Percentiles rank a stretch among this genome's conserved stretches.
Evolutionary conservation across 2,797 vertebrate species (phyloP).

Genomic region (Triplophysa yarkandensis): DNA sequence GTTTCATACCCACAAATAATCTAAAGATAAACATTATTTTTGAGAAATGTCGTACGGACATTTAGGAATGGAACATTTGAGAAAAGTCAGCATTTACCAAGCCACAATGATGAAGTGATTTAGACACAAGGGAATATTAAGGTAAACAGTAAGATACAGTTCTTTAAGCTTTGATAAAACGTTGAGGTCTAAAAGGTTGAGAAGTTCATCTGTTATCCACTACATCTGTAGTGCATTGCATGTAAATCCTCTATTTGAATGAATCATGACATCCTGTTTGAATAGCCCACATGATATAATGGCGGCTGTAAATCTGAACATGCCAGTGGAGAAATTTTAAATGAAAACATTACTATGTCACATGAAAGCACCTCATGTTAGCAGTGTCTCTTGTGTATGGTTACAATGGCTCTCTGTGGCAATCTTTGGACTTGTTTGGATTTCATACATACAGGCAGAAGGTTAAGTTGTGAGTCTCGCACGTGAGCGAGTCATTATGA

Average conservation of each 20-base stretch:
- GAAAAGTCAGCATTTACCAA: constrained; percentile 25
- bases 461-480: constrained; percentile 45
- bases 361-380: constrained; percentile 40
- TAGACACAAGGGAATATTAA: neutral
- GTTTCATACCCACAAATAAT: constrained; percentile 26
- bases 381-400: constrained; percentile 26
- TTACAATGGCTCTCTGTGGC: constrained; percentile 56
- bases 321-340: constrained; percentile 11
- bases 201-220: neutral
- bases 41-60: constrained; percentile 21
- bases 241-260: constrained; percentile 38
- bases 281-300: constrained; percentile 53
- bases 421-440: constrained; percentile 36
- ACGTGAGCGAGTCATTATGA: constrained; percentile 42
- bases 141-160: constrained; percentile 10
- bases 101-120: constrained; percentile 20
- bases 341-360: constrained; percentile 52
- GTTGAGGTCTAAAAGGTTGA: neutral
- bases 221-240: constrained; percentile 29
- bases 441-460: constrained; percentile 54
- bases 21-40: constrained; percentile 28
- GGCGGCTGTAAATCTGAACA: constrained; percentile 45
- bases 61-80: constrained; percentile 15
- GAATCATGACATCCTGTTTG: constrained; percentile 48
- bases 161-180: neutral